Conservation (phyloP, 2,797 vertebrate species). For the Myripristis jacobus region DNA sequence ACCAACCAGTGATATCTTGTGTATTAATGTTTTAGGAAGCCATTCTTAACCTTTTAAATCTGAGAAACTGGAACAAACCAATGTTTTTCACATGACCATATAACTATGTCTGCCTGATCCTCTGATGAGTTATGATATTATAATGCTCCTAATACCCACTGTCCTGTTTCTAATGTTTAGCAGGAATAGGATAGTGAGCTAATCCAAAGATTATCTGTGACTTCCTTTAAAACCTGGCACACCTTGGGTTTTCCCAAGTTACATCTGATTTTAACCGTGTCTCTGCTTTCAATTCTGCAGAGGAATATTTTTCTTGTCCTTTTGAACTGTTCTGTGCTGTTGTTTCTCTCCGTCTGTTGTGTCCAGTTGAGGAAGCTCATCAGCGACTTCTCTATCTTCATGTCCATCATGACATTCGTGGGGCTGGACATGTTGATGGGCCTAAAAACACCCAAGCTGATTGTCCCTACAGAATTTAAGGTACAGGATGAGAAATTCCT, state of each 20-base stretch:
- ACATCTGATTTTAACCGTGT: not conserved
- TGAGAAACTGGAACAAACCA: too few relatives aligned
- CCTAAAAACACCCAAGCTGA: constrained; percentile 90
- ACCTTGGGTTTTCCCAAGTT: not conserved
- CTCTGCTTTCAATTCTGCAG: too few relatives aligned
- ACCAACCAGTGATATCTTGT: too few relatives aligned
- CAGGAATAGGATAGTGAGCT: not conserved
- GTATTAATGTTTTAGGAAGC: too few relatives aligned
- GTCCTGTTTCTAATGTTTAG: not conserved
- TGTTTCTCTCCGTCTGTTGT: constrained; percentile 21
- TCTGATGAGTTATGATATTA: too few relatives aligned
- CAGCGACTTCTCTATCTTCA: constrained; percentile 96
- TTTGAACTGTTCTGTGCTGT: not conserved
- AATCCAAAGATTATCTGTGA: not conserved
- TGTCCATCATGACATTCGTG: constrained; percentile 92
- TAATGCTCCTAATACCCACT: not conserved
- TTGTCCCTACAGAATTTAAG: constrained; percentile 90
- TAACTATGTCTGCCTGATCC: too few relatives aligned
- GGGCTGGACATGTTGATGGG: constrained; percentile 89
- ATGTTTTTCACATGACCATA: too few relatives aligned
- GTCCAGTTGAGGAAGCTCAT: constrained; percentile 93
- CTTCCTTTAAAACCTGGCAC: not conserved
- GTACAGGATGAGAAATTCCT: constrained; percentile 73
- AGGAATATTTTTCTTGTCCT: not conserved
- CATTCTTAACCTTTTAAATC: too few relatives aligned